Percentiles rank a stretch among this genome's conserved stretches.
Conservation (phyloP, 2,797 vertebrate species). For the Rhynchotus rufescens region DNA sequence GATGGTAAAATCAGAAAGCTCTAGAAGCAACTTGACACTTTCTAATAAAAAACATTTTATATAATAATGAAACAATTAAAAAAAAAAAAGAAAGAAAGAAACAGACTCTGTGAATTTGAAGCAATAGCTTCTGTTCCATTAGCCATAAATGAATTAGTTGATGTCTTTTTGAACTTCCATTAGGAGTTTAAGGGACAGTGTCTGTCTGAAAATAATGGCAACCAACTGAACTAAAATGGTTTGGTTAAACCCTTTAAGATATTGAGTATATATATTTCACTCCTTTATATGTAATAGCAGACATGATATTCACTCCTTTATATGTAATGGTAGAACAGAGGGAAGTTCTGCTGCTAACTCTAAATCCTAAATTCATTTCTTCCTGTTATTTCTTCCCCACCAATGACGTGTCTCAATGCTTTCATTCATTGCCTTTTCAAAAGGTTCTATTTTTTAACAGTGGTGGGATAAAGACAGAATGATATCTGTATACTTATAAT, state of each 20-base stretch:
- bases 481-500: neutral
- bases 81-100: neutral
- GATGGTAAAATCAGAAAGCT: slow-evolving; percentile 1
- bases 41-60: neutral
- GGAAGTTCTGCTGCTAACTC: neutral
- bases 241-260: neutral
- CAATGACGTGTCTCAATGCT: neutral
- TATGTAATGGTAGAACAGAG: neutral
- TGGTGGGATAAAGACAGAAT: neutral
- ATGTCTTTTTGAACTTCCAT: neutral
- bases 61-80: neutral
- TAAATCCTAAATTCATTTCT: neutral
- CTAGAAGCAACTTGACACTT: neutral
- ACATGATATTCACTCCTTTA: neutral
- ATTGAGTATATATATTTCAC: too few species aligned
- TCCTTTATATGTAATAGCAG: too few species aligned
- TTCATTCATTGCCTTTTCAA: neutral
- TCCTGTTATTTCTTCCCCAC: neutral
- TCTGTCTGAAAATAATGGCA: neutral
- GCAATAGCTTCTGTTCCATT: neutral
- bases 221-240: neutral
- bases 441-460: neutral
- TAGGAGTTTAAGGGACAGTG: neutral
- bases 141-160: neutral
- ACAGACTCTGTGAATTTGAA: neutral